Conservation (phyloP, 2,113 vertebrate species). For the Elephantulus edwardii region DNA sequence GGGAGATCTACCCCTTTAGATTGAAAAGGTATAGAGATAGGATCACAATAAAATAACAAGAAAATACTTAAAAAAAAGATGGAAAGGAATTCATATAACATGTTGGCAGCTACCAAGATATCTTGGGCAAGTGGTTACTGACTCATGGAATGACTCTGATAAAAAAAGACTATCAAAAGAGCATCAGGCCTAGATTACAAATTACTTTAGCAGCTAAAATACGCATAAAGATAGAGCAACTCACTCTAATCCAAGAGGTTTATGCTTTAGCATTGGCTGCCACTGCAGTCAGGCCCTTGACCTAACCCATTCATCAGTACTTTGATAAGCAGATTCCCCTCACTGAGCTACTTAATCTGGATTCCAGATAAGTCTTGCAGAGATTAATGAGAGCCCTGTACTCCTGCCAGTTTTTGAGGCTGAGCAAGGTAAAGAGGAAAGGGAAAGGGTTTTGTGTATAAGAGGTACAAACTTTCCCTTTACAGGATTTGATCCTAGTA, state of each 20-base stretch:
- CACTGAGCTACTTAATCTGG: background rate
- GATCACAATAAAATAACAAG: background rate
- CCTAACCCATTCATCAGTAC: background rate
- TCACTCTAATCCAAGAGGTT: background rate
- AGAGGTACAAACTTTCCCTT: background rate
- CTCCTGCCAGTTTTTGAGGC: background rate
- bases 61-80: background rate
- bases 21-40: too few relatives aligned
- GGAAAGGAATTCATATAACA: background rate
- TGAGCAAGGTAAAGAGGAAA: background rate
- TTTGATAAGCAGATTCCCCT: constrained; percentile 43
- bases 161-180: constrained; percentile 35
- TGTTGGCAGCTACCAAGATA: background rate
- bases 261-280: background rate
- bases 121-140: background rate
- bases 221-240: background rate
- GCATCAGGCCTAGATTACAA: constrained; percentile 31
- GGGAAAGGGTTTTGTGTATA: background rate
- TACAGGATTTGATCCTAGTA: background rate
- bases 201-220: constrained; percentile 10
- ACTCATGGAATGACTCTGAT: background rate
- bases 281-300: background rate
- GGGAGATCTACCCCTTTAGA: too few relatives aligned
- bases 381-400: constrained; percentile 1
- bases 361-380: background rate